Evolutionary conservation across 2,797 vertebrate genomes (phyloP), one percentile per base, ranked within the genome.

Genomic region (Hypotaenidia okinawae): DNA sequence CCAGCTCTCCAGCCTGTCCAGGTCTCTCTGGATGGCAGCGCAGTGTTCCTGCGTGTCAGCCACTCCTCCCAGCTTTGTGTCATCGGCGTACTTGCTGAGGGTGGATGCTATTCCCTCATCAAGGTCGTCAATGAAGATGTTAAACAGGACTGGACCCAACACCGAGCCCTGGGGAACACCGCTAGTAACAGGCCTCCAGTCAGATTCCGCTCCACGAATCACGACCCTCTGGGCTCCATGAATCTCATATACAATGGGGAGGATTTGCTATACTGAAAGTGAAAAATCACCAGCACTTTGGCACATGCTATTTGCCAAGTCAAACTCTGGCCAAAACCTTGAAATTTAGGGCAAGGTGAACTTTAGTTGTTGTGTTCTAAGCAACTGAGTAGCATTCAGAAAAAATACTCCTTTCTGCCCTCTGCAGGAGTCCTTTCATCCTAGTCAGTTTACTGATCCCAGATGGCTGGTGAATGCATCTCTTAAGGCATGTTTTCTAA

Each of bases 331-430:
- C 64, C 22, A 69, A 72, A 55, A 76, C 19, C 16, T 45, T 90
- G 54, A 47, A 74, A 39, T 74, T 66, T 32, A 76, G n/a, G 33
- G 25, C 13, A 52, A 87, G 22, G 13, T n/a, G 35, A 85, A 70
- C 12, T 37, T 89, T 78, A 59, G 8, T 57, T 6, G 12, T 33
- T 0, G 0, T 58, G 16, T 51, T 35, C 41, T 7, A 14, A 45
- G 33, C 30, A 72, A n/a, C 22, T 52, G 21, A 23, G 6, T 10
- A 79, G 5, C 9, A 35, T 22, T 45, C 61, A n/a, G 68, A 13
- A 79, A 41, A 62, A 84, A 51, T 43, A 14, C 3, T 63, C 4
- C 9, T 51, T 49, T 63, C 47, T 80, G 57, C 21, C 12, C 8
- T 57, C 43, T 70, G 27, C 15, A 69, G 45, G 18, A 17, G 7